Percentiles rank a stretch among this genome's conserved stretches.
phyloP scores from a whole-genome alignment of 2,113 vertebrate species.

The Nettapus auritus region DNA sequence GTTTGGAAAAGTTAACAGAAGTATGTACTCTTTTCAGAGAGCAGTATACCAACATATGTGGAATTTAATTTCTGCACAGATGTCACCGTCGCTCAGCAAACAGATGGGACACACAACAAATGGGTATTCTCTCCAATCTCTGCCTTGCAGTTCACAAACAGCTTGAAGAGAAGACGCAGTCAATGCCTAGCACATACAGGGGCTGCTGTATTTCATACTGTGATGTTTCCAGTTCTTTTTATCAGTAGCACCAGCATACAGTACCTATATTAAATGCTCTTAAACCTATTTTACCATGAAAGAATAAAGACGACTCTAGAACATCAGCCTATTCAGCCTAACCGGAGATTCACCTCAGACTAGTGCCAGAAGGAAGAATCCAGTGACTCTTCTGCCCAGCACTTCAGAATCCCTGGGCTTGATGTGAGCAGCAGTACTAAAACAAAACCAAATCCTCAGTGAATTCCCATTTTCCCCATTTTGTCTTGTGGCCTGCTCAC shows the following conservation, averaged over 20 bases:
- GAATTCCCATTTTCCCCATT: not conserved
- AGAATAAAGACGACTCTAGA: not conserved
- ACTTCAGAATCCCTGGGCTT: not conserved
- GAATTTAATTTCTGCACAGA: not conserved
- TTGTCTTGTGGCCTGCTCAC: accelerated
- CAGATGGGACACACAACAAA: accelerated
- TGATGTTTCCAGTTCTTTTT: not conserved
- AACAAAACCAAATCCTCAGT: not conserved
- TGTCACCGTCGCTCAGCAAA: not conserved
- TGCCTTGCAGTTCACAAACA: accelerated
- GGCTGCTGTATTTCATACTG: not conserved
- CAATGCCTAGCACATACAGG: not conserved
- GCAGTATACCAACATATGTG: accelerated
- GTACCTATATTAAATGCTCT: not conserved
- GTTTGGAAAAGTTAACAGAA: not conserved
- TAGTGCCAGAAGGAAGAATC: not conserved
- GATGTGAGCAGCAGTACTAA: not conserved
- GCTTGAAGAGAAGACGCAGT: not conserved
- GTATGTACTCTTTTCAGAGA: not conserved
- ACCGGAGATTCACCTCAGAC: not conserved
- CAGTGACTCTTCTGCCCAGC: not conserved
- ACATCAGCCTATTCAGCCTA: not conserved
- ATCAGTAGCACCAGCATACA: not conserved
- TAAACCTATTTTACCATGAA: not conserved
- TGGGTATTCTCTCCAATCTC: not conserved